Evolutionary conservation across 2,113 vertebrate species (phyloP), one percentile per base, ranked within the genome.

Genomic region (Poicephalus meyeri): DNA sequence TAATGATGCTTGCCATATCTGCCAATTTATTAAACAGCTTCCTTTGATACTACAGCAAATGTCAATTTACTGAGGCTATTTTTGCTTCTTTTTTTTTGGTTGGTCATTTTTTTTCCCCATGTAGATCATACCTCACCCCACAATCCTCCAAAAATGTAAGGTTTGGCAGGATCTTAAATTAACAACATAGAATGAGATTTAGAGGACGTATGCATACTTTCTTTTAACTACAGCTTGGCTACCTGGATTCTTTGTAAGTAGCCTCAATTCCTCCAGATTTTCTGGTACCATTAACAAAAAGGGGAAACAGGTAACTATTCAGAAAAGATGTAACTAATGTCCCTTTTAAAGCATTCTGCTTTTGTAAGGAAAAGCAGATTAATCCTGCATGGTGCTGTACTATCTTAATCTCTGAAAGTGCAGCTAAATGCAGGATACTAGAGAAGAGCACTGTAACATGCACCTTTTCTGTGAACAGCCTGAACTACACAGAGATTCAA

Each of bases 71-170:
- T 46, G 12, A 53, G 13, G 16, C 3, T 13, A 64, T 66, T 88
- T 72, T 26, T 2, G 6, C 3, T 7, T 10, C 18, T 65, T 37
- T 5, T 31, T 42, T 58, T 77, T 76, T 25, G 4, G 2, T 52
- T 68, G 9, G 4, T 71, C 33, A 2, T 2, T 42, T 18, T 10
- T 37, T 76, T 63, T 31, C 10, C 6, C 11, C 11, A 18, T 60
- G 2, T 21, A 52, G 66, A 55, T 46, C 21, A 26, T 19, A 13
- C 0, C 13, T 3, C 26, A 7, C 29, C 3, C 14, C 10, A 35
- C 18, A 52, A 25, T 7, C 5, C 2, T 12, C 13, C 13, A 50
- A 14, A 50, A 71, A 11, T 1, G 2, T n/a, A 72, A 60, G 1
- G 4, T 46, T 79, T 61, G 1, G 11, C 21, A 74, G 20, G 12